A percentile compares a stretch with the other conserved stretches of the same genome.
Conservation (phyloP, 2,113 vertebrate genomes). For the Thinocorus orbignyianus region DNA sequence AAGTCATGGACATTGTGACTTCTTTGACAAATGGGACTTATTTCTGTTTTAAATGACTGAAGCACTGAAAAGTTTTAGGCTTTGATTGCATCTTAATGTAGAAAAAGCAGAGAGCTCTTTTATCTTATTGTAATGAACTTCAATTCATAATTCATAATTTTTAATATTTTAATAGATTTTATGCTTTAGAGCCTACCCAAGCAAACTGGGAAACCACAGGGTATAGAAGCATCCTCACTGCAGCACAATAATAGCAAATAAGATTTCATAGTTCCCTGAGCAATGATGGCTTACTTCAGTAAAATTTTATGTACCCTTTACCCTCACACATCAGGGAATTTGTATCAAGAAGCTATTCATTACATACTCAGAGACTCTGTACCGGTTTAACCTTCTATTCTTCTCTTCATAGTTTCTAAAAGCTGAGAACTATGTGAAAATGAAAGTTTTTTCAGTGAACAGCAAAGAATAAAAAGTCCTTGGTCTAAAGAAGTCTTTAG, state of each 20-base stretch:
- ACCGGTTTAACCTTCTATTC: background rate
- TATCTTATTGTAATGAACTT: slow-evolving; percentile 7
- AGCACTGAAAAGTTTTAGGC: background rate
- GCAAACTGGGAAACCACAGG: slow-evolving; percentile 1
- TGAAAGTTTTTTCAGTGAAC: background rate
- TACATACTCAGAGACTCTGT: background rate
- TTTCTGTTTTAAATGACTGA: slow-evolving; percentile 4
- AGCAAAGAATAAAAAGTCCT: background rate
- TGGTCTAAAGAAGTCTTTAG: background rate
- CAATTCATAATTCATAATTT: slow-evolving; percentile 54
- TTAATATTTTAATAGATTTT: slow-evolving; percentile 58
- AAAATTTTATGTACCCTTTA: slow-evolving; percentile 21
- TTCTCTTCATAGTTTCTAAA: background rate
- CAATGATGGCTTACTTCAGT: background rate
- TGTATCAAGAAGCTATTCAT: background rate
- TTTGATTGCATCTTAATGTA: background rate
- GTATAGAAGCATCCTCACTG: background rate
- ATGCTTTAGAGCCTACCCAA: background rate
- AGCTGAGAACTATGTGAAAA: background rate
- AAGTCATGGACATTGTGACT: background rate
- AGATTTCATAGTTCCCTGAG: slow-evolving; percentile 7
- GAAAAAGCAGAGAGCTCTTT: background rate
- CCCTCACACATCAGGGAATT: background rate
- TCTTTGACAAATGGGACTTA: slow-evolving; percentile 26
- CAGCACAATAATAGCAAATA: background rate